Evolutionary conservation across 2,797 vertebrate species (phyloP).

Genomic region (Spatula clypeata): DNA sequence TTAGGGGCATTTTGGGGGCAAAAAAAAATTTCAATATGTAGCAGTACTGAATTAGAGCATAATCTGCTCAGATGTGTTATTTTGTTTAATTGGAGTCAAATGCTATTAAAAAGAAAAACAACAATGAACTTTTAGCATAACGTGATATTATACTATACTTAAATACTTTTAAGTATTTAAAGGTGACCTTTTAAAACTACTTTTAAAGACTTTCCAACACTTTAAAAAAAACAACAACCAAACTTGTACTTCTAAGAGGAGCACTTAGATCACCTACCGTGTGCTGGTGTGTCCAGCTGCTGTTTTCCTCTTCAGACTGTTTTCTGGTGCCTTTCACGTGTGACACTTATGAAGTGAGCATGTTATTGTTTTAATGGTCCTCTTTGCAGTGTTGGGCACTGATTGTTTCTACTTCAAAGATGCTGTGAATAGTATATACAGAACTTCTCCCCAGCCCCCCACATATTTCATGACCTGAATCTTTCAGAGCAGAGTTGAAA

Average conservation of each 20-base stretch:
- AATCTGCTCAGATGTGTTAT: background rate
- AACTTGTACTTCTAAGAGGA: background rate
- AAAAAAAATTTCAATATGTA: background rate
- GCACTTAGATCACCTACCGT: background rate
- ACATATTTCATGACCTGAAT: background rate
- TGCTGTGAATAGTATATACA: background rate
- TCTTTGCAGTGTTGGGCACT: background rate
- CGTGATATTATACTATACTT: background rate
- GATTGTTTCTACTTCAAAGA: background rate
- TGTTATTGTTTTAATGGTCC: rapidly evolving
- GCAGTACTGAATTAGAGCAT: background rate
- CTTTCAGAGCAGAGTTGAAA: background rate
- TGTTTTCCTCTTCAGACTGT: background rate
- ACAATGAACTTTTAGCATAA: background rate
- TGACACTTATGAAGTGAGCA: background rate
- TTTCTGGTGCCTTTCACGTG: background rate
- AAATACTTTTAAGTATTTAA: background rate
- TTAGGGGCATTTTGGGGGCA: background rate
- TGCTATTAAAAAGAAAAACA: background rate
- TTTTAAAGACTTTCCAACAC: background rate
- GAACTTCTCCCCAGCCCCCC: background rate
- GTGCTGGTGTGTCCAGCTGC: background rate
- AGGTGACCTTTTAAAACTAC: background rate
- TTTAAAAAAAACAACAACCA: background rate
- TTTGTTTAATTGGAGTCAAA: background rate